Evolutionary conservation across 2,113 vertebrate genomes (phyloP), one percentile per base, ranked within the genome.

Genomic region (Gymnocephalus cernua): DNA sequence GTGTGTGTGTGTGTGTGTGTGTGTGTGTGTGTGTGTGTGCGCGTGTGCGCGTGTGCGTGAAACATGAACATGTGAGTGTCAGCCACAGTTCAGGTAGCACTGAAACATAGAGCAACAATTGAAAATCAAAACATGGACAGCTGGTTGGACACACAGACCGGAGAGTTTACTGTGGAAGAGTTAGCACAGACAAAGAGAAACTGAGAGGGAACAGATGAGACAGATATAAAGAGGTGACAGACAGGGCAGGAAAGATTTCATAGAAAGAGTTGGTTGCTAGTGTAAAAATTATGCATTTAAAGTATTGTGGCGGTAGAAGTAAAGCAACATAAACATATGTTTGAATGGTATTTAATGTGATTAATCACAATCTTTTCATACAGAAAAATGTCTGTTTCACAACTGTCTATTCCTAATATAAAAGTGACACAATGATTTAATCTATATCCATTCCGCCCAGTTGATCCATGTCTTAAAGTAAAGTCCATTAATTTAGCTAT

Each of bases 121-220:
- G 85, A 87, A 89, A 93, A 93, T 93, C 91, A 92, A 88, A 93
- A 92, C 92, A 93, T 0, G 16, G 64, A 21, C 90, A 93, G 92
- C 87, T 93, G 90, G 29, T 51, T 21, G 57, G 59, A 70, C 68
- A 83, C 69, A 50, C 47, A 14, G 18, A 65, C 56, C 19, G 8
- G 47, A 57, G 16, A 51, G 38, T 71, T 76, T 59, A 77, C 29
- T 44, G 84, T 64, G 84, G 77, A 85, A 23, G 69, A 88, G 68
- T 84, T 65, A 77, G 41, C 74, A 6, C 44, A 45, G 80, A 91
- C 79, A 85, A 89, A 85, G 2, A 57, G 13, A 53, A 44, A 59
- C 3, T 53, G 59, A 77, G 65, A 77, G 68, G 53, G n/a, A 69
- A 3, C 66, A 80, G 79, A 85, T 87, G 70, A 66, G 58, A 21